Conservation (phyloP, 1,140 invertebrate species). For the Pseudoatta argentina region DNA sequence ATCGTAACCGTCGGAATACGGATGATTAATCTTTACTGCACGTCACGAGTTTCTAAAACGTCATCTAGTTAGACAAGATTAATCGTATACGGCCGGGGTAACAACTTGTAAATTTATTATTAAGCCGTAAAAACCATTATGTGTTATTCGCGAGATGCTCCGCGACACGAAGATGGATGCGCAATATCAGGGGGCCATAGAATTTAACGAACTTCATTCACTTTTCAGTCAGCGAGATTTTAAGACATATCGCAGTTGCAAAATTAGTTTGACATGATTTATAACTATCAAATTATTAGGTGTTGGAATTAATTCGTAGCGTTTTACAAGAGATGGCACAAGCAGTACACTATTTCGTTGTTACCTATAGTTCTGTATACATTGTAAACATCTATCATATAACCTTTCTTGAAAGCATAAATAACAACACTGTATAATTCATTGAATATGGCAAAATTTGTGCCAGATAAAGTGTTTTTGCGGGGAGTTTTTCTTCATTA, state of each 20-base stretch:
- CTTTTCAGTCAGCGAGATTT: slow-evolving; percentile 33
- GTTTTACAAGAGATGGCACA: no score
- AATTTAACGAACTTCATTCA: slow-evolving; percentile 59
- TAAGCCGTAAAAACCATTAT: slow-evolving; percentile 64
- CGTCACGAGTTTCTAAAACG: slow-evolving; percentile 59
- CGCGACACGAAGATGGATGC: slow-evolving; percentile 60
- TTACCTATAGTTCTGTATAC: no score
- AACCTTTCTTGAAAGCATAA: no score
- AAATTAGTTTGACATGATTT: slow-evolving; percentile 50
- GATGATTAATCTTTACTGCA: slow-evolving; percentile 59
- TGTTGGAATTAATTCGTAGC: no score
- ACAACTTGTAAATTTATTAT: slow-evolving; percentile 65
- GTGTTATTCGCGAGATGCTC: slow-evolving; percentile 49
- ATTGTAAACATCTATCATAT: no score
- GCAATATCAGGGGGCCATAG: slow-evolving; percentile 29
- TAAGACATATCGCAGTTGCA: slow-evolving; percentile 43
- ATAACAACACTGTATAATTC: no score
- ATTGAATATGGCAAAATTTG: no score
- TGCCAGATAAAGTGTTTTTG: no score
- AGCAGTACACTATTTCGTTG: no score
- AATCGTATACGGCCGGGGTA: slow-evolving; percentile 51
- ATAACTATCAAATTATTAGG: slow-evolving; percentile 30
- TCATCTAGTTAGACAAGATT: slow-evolving; percentile 64
- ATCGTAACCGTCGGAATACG: slow-evolving; percentile 56
- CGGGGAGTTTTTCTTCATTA: no score